Evolutionary conservation across 2,797 vertebrate species (phyloP).

Genomic region (Siniperca obscura): DNA sequence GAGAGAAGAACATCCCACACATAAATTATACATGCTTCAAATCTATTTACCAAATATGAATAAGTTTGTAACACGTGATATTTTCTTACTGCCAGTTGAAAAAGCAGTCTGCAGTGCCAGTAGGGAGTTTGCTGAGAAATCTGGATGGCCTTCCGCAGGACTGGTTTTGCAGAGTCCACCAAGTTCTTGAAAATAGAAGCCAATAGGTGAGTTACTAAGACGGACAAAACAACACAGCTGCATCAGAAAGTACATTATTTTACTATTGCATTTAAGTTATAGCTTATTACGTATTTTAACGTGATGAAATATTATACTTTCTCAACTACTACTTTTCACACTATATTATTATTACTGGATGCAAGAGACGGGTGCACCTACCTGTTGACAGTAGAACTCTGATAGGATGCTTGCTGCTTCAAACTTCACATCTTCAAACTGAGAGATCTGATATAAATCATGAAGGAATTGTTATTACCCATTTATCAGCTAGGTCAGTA

Average conservation of each 20-base stretch:
- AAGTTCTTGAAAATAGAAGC: slow-evolving; percentile 85
- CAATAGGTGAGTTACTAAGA: not conserved
- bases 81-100: slow-evolving; percentile 90
- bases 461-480: slow-evolving; percentile 73
- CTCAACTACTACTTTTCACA: not conserved
- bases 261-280: not conserved
- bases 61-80: not conserved
- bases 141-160: slow-evolving; percentile 94
- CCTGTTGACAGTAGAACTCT: slow-evolving; percentile 94
- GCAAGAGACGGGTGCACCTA: slow-evolving; percentile 53
- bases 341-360: not conserved
- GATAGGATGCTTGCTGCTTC: slow-evolving; percentile 95
- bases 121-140: slow-evolving; percentile 95
- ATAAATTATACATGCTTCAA: not conserved
- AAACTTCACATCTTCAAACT: slow-evolving; percentile 96
- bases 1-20: not conserved
- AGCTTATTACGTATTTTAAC: not conserved
- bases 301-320: not conserved
- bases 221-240: not conserved
- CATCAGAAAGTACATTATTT: not conserved
- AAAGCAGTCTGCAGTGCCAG: slow-evolving; percentile 94
- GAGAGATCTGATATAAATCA: slow-evolving; percentile 83
- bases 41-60: not conserved
- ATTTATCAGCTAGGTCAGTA: not conserved
- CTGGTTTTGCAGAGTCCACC: slow-evolving; percentile 93